phyloP scores from a whole-genome alignment of 2,113 vertebrate genomes.

The Ictalurus punctatus region DNA sequence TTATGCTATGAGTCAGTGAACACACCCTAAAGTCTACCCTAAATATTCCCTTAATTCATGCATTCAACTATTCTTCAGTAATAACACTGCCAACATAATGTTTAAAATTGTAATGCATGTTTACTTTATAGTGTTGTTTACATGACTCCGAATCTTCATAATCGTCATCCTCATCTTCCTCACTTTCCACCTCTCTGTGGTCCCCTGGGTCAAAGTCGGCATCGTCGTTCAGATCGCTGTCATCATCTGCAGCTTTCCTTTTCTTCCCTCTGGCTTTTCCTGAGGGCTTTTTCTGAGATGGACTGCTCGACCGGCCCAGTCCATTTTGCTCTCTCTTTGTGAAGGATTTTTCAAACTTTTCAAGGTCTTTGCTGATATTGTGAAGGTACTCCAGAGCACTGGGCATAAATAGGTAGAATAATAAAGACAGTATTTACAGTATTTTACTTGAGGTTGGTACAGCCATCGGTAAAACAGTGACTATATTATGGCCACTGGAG shows the following conservation, averaged over 20 bases:
- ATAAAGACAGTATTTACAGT: background rate
- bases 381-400: conserved; percentile 92
- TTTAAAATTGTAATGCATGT: background rate
- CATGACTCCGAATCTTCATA: conserved; percentile 38
- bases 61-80: background rate
- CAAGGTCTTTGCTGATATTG: conserved; percentile 79
- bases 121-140: conserved; percentile 17
- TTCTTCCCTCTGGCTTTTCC: conserved; percentile 64
- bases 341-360: conserved; percentile 49
- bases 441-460: background rate
- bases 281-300: conserved; percentile 43
- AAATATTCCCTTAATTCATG: background rate
- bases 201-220: conserved; percentile 80
- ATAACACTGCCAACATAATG: background rate
- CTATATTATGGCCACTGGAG: background rate
- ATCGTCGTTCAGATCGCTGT: conserved; percentile 64
- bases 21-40: background rate
- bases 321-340: background rate
- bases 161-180: conserved; percentile 63
- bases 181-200: conserved; percentile 65
- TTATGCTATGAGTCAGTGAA: background rate
- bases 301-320: conserved; percentile 12
- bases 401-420: background rate
- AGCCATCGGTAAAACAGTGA: background rate
- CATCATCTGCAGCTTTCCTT: conserved; percentile 52